Evolutionary conservation across 1,140 invertebrate species (phyloP), one percentile per base, ranked within the genome.

Genomic region (Cherax destructor): DNA sequence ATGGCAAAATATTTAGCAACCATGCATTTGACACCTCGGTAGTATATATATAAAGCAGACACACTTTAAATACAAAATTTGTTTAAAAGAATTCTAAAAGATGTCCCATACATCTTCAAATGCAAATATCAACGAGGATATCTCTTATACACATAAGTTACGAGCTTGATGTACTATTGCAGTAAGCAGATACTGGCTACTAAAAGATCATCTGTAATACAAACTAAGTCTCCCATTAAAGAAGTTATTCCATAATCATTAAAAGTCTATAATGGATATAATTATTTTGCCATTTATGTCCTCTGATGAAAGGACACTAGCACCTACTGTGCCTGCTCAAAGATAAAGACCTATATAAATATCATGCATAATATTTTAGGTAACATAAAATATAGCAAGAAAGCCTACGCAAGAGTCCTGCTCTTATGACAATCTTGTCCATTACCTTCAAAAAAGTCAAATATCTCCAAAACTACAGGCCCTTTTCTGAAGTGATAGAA

Each of bases 351-450:
- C 72, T 78, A 86, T 56, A 59, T 59, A 30, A 47, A 21, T 52
- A 24, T 86, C 72, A 86, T 86, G 85, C 85, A 86, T 86, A 61
- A 78, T 47, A 86, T 56, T 52, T 50, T 74, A 18, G n/a, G 13
- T 30, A 78, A 78, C 52, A 52, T 65, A 91, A 77, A 61, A 56
- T 72, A 50, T 59, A 80, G 89, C 89, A 91, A 91, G 83, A 72
- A 78, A 91, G 83, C 81, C 83, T 79, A 85, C 76, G 16, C 61
- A 85, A 91, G 89, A 91, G 89, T 85, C 83, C 89, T 91, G 89
- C 89, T 91, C 83, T 91, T 86, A 41, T 78, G 61, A 80, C 50
- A 50, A 72, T 65, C 79, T 80, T 88, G 65, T 81, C 87, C 79
- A 80, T 74, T 81, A 83, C 79, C 49, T 83, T 52, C 87, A 80